Evolutionary conservation across 2,888 invertebrate species (phyloP), one percentile per base, ranked within the genome.

Genomic region (Caenorhabditis sp.): DNA sequence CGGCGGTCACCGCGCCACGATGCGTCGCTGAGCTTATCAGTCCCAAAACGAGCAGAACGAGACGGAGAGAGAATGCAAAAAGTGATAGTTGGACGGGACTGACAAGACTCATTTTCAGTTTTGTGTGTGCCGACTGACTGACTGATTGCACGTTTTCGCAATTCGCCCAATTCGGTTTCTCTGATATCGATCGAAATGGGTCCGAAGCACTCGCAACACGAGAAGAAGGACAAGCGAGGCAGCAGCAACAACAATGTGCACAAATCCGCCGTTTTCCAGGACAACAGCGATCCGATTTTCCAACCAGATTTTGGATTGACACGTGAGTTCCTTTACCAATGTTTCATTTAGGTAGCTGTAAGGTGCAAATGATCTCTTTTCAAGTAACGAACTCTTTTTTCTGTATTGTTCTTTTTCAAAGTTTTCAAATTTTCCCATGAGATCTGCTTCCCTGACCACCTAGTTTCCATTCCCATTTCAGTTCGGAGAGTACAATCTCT

Each of bases 51-150:
- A n/a, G n/a, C n/a, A n/a, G n/a, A n/a, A n/a, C n/a, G n/a, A n/a
- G n/a, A n/a, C 22, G 47, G 32, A 40, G 47, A 47, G 58, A 51
- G n/a, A n/a, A n/a, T n/a, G n/a, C n/a, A n/a, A n/a, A n/a, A 32
- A 60, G 58, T 56, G 50, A 50, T 9, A 60, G n/a, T n/a, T n/a
- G n/a, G n/a, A n/a, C n/a, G n/a, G n/a, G n/a, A n/a, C n/a, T n/a
- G n/a, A n/a, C n/a, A n/a, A n/a, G n/a, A n/a, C n/a, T 40, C 51
- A 64, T 56, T 64, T 64, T 72, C 64, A 64, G 64, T 71, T 55
- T 53, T 28, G 15, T 18, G 47, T 55, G 72, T 64, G 55, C 35
- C 15, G 28, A 6, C 22, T 47, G 50, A 44, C 51, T 18, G 18
- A n/a, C 4, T 20, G n/a, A n/a, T n/a, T n/a, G n/a, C n/a, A 40